A percentile compares a stretch with the other conserved stretches of the same genome.
Conservation (phyloP, 2,888 invertebrate genomes). For the Dynastes tityus region DNA sequence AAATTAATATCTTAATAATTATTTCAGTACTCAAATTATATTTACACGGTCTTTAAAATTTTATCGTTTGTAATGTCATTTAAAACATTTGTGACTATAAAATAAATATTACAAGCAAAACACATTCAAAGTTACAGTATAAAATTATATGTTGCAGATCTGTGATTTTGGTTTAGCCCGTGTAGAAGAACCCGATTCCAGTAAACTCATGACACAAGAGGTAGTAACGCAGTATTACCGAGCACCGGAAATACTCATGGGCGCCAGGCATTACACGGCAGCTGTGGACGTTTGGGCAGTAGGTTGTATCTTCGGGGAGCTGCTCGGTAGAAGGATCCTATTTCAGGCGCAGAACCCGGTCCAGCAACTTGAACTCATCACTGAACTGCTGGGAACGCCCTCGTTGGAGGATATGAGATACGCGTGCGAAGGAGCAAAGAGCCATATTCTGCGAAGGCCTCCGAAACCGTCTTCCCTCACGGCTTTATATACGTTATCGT, state of each 20-base stretch:
- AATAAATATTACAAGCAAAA: background rate
- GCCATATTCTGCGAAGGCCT: constrained; percentile 91
- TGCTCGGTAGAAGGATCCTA: constrained; percentile 94
- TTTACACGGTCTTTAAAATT: too few relatives aligned
- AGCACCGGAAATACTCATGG: constrained; percentile 99
- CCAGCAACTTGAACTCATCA: constrained; percentile 97
- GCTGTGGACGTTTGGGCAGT: constrained; percentile 99
- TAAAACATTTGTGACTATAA: too few relatives aligned
- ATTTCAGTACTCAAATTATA: too few relatives aligned
- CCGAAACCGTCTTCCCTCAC: constrained; percentile 91
- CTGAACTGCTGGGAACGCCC: constrained; percentile 97
- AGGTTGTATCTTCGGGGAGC: constrained; percentile 99
- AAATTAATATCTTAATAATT: too few relatives aligned
- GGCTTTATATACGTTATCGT: constrained; percentile 90
- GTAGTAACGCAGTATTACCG: constrained; percentile 99
- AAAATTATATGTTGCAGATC: constrained; percentile 76
- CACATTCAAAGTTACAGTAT: background rate
- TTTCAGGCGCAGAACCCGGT: constrained; percentile 99
- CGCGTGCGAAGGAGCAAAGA: constrained; percentile 95
- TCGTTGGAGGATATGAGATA: constrained; percentile 96
- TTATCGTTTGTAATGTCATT: too few relatives aligned
- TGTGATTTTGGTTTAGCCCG: constrained; percentile 99
- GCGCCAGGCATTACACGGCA: constrained; percentile 96
- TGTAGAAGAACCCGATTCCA: constrained; percentile 95
- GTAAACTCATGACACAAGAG: constrained; percentile 98